Evolutionary conservation across 2,888 invertebrate genomes (phyloP).

Genomic region (Nephrotoma flavescens): DNA sequence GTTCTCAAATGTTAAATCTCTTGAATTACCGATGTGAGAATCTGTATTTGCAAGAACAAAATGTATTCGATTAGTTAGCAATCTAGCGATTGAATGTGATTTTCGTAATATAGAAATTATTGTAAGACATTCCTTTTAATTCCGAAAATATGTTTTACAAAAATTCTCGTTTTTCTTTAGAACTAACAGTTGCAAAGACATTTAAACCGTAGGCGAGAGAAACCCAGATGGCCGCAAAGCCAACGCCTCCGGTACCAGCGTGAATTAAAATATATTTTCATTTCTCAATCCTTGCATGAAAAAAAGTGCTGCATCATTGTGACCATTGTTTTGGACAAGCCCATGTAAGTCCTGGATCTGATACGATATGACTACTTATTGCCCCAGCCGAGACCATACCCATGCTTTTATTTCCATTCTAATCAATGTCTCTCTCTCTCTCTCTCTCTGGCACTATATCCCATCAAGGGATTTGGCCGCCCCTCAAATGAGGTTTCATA

Average conservation of each 20-base stretch:
- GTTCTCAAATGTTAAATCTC: slow-evolving; percentile 74
- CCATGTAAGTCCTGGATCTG: slow-evolving; percentile 38
- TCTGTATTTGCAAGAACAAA: not conserved
- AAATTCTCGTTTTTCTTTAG: slow-evolving; percentile 46
- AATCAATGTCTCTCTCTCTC: no score
- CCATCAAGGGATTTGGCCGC: no score
- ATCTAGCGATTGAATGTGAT: no score
- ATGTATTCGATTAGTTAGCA: no score
- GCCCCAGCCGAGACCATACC: slow-evolving; percentile 39
- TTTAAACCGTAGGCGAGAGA: slow-evolving; percentile 48
- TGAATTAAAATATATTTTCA: slow-evolving; percentile 37
- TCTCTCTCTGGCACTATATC: no score
- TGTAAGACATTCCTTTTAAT: slow-evolving; percentile 25
- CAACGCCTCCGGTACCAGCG: slow-evolving; percentile 55
- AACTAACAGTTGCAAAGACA: slow-evolving; percentile 57
- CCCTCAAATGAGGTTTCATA: no score
- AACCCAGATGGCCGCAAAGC: slow-evolving; percentile 62
- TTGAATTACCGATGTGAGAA: slow-evolving; percentile 67
- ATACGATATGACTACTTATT: slow-evolving; percentile 37
- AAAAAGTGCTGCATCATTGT: slow-evolving; percentile 39
- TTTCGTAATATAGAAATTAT: no score
- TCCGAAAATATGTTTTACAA: slow-evolving; percentile 39
- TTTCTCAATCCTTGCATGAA: slow-evolving; percentile 22
- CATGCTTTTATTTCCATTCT: slow-evolving; percentile 50
- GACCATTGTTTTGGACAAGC: slow-evolving; percentile 55